phyloP scores from a whole-genome alignment of 1,140 invertebrate genomes.

The Frieseomelitta varia region DNA sequence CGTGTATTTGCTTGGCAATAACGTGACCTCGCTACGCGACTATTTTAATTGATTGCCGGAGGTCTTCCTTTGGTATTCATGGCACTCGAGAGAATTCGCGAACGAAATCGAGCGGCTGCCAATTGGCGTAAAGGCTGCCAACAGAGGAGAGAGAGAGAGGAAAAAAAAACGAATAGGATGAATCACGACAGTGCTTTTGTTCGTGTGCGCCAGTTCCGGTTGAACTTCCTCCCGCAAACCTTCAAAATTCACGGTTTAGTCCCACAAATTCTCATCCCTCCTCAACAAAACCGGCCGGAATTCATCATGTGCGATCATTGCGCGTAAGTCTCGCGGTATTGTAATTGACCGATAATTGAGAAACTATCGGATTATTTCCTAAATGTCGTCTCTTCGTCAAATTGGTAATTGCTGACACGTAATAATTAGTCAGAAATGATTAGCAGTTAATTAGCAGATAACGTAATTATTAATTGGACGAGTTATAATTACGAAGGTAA shows the following conservation, averaged over 20 bases:
- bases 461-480: too few species aligned
- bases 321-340: constrained; percentile 55
- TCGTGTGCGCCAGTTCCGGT: not conserved
- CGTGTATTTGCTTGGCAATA: not conserved
- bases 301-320: constrained; percentile 69
- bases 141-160: not conserved
- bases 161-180: constrained; percentile 31
- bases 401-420: too few species aligned
- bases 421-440: too few species aligned
- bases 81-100: not conserved
- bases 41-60: not conserved
- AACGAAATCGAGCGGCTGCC: not conserved
- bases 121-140: constrained; percentile 20
- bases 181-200: constrained; percentile 8
- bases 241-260: constrained; percentile 31
- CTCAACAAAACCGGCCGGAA: not conserved
- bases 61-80: too few species aligned
- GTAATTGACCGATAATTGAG: not conserved
- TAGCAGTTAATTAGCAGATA: too few species aligned
- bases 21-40: not conserved
- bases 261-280: not conserved
- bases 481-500: too few species aligned
- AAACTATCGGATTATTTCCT: not conserved
- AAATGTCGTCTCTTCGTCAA: not conserved
- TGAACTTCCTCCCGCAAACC: not conserved